Base-by-base conservation (phyloP, 1,140 invertebrate genomes). In the Riptortus pedestris region DNA sequence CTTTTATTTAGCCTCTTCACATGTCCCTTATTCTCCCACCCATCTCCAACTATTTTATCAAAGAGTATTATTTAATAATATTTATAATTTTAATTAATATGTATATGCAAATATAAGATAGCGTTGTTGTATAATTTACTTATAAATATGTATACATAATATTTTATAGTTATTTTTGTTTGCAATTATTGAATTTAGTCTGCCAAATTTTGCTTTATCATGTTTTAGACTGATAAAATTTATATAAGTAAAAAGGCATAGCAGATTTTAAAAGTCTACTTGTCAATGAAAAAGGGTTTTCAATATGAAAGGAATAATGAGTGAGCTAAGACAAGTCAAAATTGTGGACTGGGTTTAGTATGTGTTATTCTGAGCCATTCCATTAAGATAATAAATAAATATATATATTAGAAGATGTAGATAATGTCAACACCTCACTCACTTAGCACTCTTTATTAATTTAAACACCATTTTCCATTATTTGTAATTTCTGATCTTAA, bases 121-220 rank as follows among this genome's bases (percentile, higher is more conserved):
- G 22, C 22, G 22, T 20, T 47, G 45, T 47, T 47, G 45, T 47
- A 47, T 47, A 47, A 47, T 47, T 47, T 47, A 47, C 45, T 20
- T 47, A 47, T 47, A 47, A 47, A 47, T 47, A 47, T 47, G 45
- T 47, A 47, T 47, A 47, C 45, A 47, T 20, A 47, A 47, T n/a
- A 47, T 47, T 47, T 47, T 47, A 47, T 47, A 47, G 45, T n/a
- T n/a, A n/a, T n/a, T n/a, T n/a, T 47, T 47, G 45, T 47, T 47
- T 47, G 45, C 45, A 20, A 47, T 20, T 47, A 47, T 20, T 47
- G 2, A 47, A 20, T 20, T 47, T 47, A 47, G 45, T 47, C n/a
- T 47, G 45, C 45, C 18, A 47, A 47, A 47, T n/a, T n/a, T n/a
- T n/a, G n/a, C n/a, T n/a, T n/a, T n/a, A n/a, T n/a, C n/a, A n/a